Percentiles rank a stretch among this genome's conserved stretches.
These are phyloP conservation scores for Tapirus terrestris DNA, from an alignment of 2,113 vertebrate species.

Conservation along the genomic window DNA sequence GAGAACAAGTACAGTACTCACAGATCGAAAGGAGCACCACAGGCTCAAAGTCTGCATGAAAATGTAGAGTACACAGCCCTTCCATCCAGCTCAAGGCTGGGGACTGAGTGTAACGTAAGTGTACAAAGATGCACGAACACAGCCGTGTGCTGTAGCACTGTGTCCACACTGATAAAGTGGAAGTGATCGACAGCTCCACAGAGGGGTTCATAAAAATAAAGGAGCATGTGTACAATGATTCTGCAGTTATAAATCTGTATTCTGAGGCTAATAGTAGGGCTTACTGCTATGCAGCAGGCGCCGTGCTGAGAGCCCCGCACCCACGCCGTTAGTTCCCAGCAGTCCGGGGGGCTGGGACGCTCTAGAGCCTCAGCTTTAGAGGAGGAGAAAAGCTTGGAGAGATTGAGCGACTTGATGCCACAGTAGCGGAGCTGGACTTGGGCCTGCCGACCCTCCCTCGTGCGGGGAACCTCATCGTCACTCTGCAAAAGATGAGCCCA, in stretches of 20 bases:
- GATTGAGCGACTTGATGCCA: rapidly evolving
- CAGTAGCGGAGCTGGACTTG: rapidly evolving
- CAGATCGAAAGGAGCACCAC: rapidly evolving
- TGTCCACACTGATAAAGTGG: no score
- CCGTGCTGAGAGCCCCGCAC: neutral
- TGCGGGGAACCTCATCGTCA: rapidly evolving
- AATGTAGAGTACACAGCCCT: rapidly evolving
- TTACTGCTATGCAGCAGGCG: rapidly evolving
- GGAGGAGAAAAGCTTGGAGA: neutral
- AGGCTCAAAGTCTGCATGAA: neutral
- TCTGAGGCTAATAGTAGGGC: neutral
- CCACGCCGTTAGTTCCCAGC: neutral
- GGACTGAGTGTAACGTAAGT: no score
- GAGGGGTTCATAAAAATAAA: no score
- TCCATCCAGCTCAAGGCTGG: no score
- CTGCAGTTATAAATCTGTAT: no score
- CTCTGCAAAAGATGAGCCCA: rapidly evolving
- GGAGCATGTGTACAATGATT: rapidly evolving
- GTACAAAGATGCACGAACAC: no score
- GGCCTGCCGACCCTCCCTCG: neutral
- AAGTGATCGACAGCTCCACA: neutral
- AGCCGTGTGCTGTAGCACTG: no score
- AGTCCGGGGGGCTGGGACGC: neutral
- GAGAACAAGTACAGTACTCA: neutral
- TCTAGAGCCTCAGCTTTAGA: rapidly evolving